Base-by-base conservation (phyloP, 2,113 vertebrate species). In the Cranoglanis bouderius region DNA sequence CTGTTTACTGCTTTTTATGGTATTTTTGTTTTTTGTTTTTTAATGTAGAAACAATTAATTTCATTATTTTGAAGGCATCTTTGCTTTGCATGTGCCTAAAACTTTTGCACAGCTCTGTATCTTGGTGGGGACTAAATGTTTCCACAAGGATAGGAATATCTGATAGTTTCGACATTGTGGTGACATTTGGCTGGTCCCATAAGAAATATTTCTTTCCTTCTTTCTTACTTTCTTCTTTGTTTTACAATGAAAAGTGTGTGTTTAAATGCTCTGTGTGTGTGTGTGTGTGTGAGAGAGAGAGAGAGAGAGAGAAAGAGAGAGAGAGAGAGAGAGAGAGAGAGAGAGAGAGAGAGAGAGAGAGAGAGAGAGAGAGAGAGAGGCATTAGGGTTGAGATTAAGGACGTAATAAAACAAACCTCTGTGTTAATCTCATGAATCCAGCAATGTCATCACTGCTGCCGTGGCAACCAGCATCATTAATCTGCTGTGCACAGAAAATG, bases 391-490 rank as follows among this genome's bases (percentile, higher is more conserved):
- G 63, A 82, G 46, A 75, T 2, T 40, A 53, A 82, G 67, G 35
- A 6, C 2, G 46, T 82, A 53, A 88, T 77, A 55, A 82, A 26
- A 86, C 46, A 82, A 88, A 21, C 63, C 21, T 35, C 6, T 9
- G 32, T 57, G 78, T 86, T 88, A 90, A 86, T 88, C 77, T 83
- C 57, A 38, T 84, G 78, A 86, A 83, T 86, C 26, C 57, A 55
- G 38, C 38, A 61, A 51, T 86, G 65, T 53, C 38, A 61, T 49
- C 21, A 70, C 29, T 88, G 82, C 55, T 84, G 43, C 70, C 55
- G 19, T 88, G 70, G 40, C 53, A 83, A 88, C 81, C 53, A 75
- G 2, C 61, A 38, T 84, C 55, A 84, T 77, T 84, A 61, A 49
- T 88, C 87, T 29, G 18, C n/a, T 43, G 21, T 84, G 40, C n/a